Evolutionary conservation across 2,888 invertebrate genomes (phyloP).

Genomic region (Pteria penguin): DNA sequence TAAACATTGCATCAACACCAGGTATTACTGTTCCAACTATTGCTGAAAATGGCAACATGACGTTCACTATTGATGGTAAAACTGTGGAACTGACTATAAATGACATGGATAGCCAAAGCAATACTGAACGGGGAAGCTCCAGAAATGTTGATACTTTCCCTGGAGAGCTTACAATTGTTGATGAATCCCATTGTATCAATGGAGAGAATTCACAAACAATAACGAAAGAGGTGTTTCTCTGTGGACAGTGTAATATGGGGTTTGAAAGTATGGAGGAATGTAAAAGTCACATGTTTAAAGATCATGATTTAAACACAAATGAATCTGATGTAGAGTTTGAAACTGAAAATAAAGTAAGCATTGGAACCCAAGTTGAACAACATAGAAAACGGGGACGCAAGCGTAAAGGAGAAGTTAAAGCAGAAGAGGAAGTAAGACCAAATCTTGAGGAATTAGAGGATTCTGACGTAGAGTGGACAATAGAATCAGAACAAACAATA

Average conservation of each 20-base stretch:
- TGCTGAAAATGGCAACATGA: not conserved
- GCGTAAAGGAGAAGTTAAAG: constrained; percentile 47
- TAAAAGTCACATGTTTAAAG: constrained; percentile 76
- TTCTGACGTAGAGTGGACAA: constrained; percentile 64
- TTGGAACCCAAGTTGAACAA: constrained; percentile 72
- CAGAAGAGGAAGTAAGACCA: constrained; percentile 33
- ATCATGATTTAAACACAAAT: constrained; percentile 51
- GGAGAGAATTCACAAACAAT: constrained; percentile 23
- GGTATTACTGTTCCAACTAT: not conserved
- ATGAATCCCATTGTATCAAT: not conserved
- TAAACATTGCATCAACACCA: not conserved
- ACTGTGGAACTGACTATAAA: constrained; percentile 23
- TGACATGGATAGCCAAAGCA: not conserved
- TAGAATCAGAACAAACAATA: constrained; percentile 46
- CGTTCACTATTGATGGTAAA: constrained; percentile 12
- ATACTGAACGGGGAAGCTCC: not conserved
- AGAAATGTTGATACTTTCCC: not conserved
- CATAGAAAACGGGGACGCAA: constrained; percentile 53
- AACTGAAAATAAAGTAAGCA: constrained; percentile 57
- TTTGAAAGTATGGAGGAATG: constrained; percentile 77
- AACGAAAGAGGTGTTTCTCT: constrained; percentile 76
- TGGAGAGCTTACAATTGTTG: not conserved
- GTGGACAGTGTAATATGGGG: constrained; percentile 78
- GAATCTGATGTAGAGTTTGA: constrained; percentile 14
- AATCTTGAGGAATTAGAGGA: constrained; percentile 45